A percentile compares a stretch with the other conserved stretches of the same genome.
Conservation (phyloP, 2,113 vertebrate genomes). For the Pterophyllum scalare region DNA sequence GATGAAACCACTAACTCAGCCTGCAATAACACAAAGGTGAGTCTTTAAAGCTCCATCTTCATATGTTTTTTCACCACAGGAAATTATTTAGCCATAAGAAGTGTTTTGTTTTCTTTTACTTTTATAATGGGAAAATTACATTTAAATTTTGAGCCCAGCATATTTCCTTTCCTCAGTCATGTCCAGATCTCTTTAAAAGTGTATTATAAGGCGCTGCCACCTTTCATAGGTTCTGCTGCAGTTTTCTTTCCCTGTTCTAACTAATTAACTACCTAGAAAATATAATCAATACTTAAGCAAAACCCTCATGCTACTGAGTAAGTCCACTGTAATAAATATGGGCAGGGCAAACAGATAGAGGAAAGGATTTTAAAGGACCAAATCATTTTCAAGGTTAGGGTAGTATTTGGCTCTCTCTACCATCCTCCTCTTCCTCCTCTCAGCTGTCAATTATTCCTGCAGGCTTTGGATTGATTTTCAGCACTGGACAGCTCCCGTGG, state of each 20-base stretch:
- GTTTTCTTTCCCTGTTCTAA: neutral
- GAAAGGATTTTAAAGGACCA: conserved; percentile 39
- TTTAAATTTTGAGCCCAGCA: neutral
- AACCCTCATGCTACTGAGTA: conserved; percentile 23
- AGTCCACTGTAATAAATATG: conserved; percentile 27
- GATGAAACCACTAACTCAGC: conserved; percentile 54
- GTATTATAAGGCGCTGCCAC: neutral
- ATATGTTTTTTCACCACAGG: neutral
- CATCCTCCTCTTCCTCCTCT: neutral
- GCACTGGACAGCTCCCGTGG: conserved; percentile 76
- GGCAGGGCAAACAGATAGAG: conserved; percentile 25
- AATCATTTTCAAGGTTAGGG: conserved; percentile 54
- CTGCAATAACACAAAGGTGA: conserved; percentile 50
- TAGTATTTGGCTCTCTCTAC: conserved; percentile 1
- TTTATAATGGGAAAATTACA: neutral
- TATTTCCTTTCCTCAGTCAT: neutral
- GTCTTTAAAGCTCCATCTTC: neutral
- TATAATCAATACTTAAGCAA: conserved; percentile 28
- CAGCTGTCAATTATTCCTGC: conserved; percentile 67
- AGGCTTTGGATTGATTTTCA: conserved; percentile 74
- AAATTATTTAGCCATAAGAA: neutral
- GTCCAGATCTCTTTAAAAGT: neutral
- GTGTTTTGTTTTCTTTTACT: neutral
- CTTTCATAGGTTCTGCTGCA: neutral
- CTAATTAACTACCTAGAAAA: conserved; percentile 20